A percentile compares a stretch with the other conserved stretches of the same genome.
Evolutionary conservation across 2,888 invertebrate genomes (phyloP).

Genomic region (Carabus problematicus): DNA sequence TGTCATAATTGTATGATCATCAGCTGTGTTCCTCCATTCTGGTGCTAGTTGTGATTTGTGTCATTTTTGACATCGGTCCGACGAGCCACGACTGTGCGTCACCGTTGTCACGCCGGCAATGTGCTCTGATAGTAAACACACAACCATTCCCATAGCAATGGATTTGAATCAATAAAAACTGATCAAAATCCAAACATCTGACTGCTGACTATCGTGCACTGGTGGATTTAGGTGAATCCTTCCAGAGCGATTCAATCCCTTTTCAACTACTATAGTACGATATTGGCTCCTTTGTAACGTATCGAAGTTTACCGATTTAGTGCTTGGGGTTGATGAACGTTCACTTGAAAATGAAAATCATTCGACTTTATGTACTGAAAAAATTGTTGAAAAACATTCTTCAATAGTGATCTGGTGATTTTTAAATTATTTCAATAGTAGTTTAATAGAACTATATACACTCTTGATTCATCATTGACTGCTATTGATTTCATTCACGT

Average conservation of each 20-base stretch:
- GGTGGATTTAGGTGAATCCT: background rate
- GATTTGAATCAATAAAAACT: slow-evolving; percentile 37
- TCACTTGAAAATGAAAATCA: no score
- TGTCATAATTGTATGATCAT: no score
- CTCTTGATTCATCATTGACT: no score
- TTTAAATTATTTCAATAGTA: no score
- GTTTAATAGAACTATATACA: no score
- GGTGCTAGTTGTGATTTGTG: background rate
- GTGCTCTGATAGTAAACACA: slow-evolving; percentile 27
- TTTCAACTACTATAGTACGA: slow-evolving; percentile 7
- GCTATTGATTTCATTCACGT: no score
- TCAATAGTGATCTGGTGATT: no score
- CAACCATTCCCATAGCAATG: slow-evolving; percentile 35
- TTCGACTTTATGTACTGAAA: no score
- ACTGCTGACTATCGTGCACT: slow-evolving; percentile 10
- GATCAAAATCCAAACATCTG: slow-evolving; percentile 23
- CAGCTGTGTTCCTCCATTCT: no score
- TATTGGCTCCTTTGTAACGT: slow-evolving; percentile 10
- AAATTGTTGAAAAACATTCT: no score
- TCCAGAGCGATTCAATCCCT: background rate
- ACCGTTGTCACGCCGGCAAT: slow-evolving; percentile 14
- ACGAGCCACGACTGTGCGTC: slow-evolving; percentile 14
- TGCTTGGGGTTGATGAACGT: slow-evolving; percentile 14
- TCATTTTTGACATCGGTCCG: slow-evolving; percentile 11
- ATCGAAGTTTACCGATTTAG: slow-evolving; percentile 16